Percentiles rank a stretch among this genome's conserved stretches.
phyloP scores from a whole-genome alignment of 2,888 invertebrate genomes.

The Orthosia gracilis region DNA sequence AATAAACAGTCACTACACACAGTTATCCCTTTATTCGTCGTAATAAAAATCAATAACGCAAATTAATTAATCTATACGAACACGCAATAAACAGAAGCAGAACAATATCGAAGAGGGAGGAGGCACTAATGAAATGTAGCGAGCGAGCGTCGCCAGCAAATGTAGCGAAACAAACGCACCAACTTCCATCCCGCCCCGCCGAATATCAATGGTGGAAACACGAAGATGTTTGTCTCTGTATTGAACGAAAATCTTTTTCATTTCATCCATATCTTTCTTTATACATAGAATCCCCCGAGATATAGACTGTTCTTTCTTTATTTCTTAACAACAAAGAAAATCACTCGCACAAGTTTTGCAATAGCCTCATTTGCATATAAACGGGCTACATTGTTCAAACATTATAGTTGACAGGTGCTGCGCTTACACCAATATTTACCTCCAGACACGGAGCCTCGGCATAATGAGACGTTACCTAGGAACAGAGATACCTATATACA shows the following conservation, averaged over 20 bases:
- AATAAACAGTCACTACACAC: conserved; percentile 45
- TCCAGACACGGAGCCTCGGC: conserved; percentile 15
- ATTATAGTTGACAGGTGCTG: conserved; percentile 52
- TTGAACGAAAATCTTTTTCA: conserved; percentile 69
- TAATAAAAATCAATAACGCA: conserved; percentile 80
- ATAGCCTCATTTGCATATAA: conserved; percentile 50
- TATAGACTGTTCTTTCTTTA: conserved; percentile 47
- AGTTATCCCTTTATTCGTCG: conserved; percentile 62
- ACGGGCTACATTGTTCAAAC: conserved; percentile 49
- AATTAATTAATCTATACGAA: conserved; percentile 85
- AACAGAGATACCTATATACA: conserved; percentile 16
- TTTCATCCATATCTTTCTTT: conserved; percentile 65
- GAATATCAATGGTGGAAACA: conserved; percentile 78
- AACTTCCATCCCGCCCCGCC: conserved; percentile 76
- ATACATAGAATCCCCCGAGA: conserved; percentile 59
- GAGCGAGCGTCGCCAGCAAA: conserved; percentile 81
- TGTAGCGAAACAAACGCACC: conserved; percentile 86
- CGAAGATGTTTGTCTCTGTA: conserved; percentile 71
- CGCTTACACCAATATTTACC: conserved; percentile 55
- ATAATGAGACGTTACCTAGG: conserved; percentile 53
- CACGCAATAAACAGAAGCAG: conserved; percentile 80
- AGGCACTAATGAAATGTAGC: conserved; percentile 88
- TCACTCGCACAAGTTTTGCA: conserved; percentile 51
- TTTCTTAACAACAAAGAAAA: conserved; percentile 41
- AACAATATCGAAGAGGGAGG: conserved; percentile 81